Base-by-base conservation (phyloP, 1,140 invertebrate species). In the Solenopsis invicta region DNA sequence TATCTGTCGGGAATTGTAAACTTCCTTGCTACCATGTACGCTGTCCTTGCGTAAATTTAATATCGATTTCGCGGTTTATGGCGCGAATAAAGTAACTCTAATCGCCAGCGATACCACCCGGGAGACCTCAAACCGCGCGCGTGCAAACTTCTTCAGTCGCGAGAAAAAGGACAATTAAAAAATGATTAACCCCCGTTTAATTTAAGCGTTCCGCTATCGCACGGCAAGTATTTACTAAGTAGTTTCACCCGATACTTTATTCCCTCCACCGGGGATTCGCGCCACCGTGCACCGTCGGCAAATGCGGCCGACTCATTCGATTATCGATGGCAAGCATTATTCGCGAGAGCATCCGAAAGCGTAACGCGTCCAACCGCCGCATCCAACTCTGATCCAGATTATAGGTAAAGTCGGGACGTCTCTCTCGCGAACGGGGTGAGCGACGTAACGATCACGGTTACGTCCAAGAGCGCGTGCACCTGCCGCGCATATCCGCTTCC, bases 401-500 rank as follows among this genome's bases (percentile, higher is more conserved):
- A 67, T 13, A 12, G 12, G 13, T 54, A 37, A 81, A 67, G 62
- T 67, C 48, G 16, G n/a, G 21, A 54, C 29, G n/a, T n/a, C n/a
- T n/a, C n/a, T n/a, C n/a, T n/a, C n/a, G n/a, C n/a, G n/a, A n/a
- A n/a, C n/a, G n/a, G n/a, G n/a, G n/a, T n/a, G n/a, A n/a, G n/a
- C n/a, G n/a, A n/a, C n/a, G n/a, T n/a, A n/a, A n/a, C 3, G 56
- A 75, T 1, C 13, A 16, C 13, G 78, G 54, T 61, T 75, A 41
- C 61, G 50, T 84, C 37, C 45, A n/a, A 12, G 18, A 41, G 45
- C 12, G 24, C 37, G 21, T 21, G 41, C 54, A 84, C 78, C 78
- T 81, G 78, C 34, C 78, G 59, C 50, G 16, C 76, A 54, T 24
- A n/a, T 74, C 74, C 41, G n/a, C 56, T 61, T 84, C 71, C 69